Evolutionary conservation across 2,797 vertebrate species (phyloP).

Genomic region (Schizopygopsis pylzovi): DNA sequence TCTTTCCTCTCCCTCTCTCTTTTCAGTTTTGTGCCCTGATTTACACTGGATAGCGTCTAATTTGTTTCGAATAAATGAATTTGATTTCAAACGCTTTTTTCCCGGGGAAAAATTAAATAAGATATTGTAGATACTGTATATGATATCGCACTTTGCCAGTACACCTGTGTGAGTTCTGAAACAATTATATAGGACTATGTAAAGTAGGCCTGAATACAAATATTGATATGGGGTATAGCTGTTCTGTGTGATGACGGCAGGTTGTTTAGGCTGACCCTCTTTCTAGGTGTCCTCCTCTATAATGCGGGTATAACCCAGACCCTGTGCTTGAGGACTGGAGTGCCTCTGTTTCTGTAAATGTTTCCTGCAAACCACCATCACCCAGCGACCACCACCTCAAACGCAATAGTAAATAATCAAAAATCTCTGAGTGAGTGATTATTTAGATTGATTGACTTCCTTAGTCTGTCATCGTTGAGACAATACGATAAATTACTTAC

Average conservation of each 20-base stretch:
- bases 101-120: not conserved
- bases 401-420: constrained; percentile 76
- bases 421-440: constrained; percentile 78
- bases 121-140: not conserved
- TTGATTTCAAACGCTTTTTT: constrained; percentile 34
- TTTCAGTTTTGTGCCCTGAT: not conserved
- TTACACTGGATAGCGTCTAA: constrained; percentile 34
- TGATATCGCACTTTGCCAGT: not conserved
- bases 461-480: constrained; percentile 78
- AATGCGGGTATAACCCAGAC: constrained; percentile 82
- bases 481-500: constrained; percentile 60
- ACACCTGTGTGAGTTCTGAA: not conserved
- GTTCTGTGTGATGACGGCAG: constrained; percentile 37
- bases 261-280: constrained; percentile 70
- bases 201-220: not conserved
- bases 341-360: constrained; percentile 80
- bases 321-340: constrained; percentile 64
- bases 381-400: constrained; percentile 71
- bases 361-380: constrained; percentile 74
- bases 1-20: not conserved
- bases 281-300: constrained; percentile 83
- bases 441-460: constrained; percentile 78
- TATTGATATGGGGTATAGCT: constrained; percentile 7
- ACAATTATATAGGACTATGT: not conserved
- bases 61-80: constrained; percentile 36